These are phyloP conservation scores for Ptilorrhoa leucosticta DNA, from an alignment of 2,113 vertebrate genomes.

Conservation along the genomic window DNA sequence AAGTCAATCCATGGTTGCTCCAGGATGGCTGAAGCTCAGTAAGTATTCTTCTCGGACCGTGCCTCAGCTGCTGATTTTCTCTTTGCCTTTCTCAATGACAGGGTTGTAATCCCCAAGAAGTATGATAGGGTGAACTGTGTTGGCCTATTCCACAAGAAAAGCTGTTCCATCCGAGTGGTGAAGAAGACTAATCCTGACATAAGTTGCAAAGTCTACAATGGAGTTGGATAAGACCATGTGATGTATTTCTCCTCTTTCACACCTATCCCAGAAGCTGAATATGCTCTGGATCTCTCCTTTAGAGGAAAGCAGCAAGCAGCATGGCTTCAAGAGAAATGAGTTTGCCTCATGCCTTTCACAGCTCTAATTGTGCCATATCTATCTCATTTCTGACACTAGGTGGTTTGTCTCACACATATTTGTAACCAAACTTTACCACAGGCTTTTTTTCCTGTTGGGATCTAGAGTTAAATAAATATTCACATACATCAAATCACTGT, in stretches of 20 bases:
- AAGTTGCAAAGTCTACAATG: constrained; percentile 49
- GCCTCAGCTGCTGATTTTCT: background rate
- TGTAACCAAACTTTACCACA: background rate
- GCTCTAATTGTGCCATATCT: background rate
- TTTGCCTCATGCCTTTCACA: background rate
- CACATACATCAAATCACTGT: background rate
- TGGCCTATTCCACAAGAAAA: constrained; percentile 53
- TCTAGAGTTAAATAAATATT: constrained; percentile 35
- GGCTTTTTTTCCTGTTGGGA: background rate
- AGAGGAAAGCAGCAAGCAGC: background rate
- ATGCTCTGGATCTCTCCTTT: background rate
- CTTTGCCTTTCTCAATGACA: constrained; percentile 20
- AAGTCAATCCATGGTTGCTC: background rate
- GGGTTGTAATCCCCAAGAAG: constrained; percentile 43
- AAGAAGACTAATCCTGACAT: constrained; percentile 52
- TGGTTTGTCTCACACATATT: background rate
- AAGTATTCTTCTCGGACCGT: background rate
- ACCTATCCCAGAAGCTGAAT: background rate
- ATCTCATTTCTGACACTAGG: background rate
- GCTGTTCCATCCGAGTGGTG: constrained; percentile 55
- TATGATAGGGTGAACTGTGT: constrained; percentile 51
- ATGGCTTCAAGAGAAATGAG: background rate
- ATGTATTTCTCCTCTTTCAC: background rate
- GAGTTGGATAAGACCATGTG: background rate
- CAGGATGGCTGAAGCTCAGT: background rate